Conservation (phyloP, 2,888 invertebrate species). For the Lottia gigantea region DNA sequence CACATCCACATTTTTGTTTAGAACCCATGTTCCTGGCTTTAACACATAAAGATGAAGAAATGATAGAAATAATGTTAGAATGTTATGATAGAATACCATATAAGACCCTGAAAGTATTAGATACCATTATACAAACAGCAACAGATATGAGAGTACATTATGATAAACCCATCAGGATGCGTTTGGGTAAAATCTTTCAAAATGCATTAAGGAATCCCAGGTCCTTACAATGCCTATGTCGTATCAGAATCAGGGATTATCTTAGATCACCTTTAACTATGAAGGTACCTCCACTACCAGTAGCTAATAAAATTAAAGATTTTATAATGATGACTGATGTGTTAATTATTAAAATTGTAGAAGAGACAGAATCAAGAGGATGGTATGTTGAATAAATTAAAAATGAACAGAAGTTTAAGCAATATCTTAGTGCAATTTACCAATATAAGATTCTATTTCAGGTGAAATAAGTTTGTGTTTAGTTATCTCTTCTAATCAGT, state of each 20-base stretch:
- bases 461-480: too few relatives aligned
- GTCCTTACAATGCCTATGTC: constrained; percentile 53
- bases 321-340: constrained; percentile 57
- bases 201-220: constrained; percentile 41
- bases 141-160: constrained; percentile 50
- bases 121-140: constrained; percentile 50
- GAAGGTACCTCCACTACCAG: constrained; percentile 48
- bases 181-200: constrained; percentile 51
- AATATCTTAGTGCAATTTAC: too few relatives aligned
- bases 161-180: constrained; percentile 37
- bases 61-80: constrained; percentile 52
- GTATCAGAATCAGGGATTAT: constrained; percentile 47
- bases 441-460: too few relatives aligned
- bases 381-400: constrained; percentile 12
- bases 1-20: constrained; percentile 63
- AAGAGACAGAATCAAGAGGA: constrained; percentile 21
- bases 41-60: constrained; percentile 58
- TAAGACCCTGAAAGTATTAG: constrained; percentile 44
- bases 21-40: constrained; percentile 63
- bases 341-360: constrained; percentile 30
- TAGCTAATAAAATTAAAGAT: constrained; percentile 57
- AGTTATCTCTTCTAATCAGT: too few relatives aligned
- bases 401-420: too few relatives aligned
- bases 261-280: constrained; percentile 46
- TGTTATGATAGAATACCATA: constrained; percentile 55